These are phyloP conservation scores for Eupithecia subumbrata DNA, from an alignment of 2,888 invertebrate species.

Conservation along the genomic window DNA sequence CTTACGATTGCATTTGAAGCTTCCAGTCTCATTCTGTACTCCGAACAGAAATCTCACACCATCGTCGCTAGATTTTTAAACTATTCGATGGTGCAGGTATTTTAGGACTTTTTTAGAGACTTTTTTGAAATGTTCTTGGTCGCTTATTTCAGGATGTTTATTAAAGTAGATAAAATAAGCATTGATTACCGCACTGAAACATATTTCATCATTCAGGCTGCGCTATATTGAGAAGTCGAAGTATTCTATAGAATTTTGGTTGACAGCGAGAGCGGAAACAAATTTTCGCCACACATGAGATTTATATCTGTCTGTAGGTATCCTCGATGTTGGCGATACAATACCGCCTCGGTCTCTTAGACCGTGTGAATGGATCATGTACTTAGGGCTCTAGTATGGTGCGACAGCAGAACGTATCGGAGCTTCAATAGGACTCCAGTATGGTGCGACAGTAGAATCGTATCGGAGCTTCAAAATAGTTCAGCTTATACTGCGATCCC, in stretches of 20 bases:
- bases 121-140: neutral
- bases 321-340: neutral
- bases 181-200: neutral
- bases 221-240: neutral
- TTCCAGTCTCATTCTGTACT: slow-evolving; percentile 6
- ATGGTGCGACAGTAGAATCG: slow-evolving; percentile 13
- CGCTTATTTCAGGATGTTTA: neutral
- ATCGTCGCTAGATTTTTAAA: neutral
- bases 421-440: neutral
- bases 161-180: neutral
- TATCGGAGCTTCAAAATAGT: slow-evolving; percentile 19
- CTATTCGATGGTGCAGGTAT: neutral
- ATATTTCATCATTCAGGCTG: neutral
- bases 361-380: neutral
- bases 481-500: slow-evolving; percentile 16
- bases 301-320: neutral
- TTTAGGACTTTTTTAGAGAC: neutral
- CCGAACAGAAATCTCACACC: slow-evolving; percentile 11
- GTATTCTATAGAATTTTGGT: neutral
- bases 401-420: slow-evolving; percentile 22
- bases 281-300: neutral
- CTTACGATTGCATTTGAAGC: neutral
- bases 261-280: neutral
- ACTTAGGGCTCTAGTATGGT: neutral
- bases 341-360: neutral